Percentiles rank a stretch among this genome's conserved stretches.
phyloP scores from a whole-genome alignment of 1,140 invertebrate species.

The Daktulosphaira vitifoliae region DNA sequence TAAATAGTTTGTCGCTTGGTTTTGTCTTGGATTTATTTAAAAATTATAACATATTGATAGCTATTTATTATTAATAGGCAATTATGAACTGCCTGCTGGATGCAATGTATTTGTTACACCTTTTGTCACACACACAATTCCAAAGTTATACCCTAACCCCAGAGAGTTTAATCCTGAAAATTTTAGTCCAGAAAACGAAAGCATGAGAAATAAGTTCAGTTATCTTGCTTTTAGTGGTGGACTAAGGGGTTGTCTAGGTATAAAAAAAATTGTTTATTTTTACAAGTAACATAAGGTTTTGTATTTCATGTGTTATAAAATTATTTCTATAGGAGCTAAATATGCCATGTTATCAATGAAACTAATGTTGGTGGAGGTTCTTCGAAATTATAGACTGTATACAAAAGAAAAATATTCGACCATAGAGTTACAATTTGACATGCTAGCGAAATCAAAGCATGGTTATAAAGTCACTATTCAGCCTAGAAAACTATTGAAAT shows the following conservation, averaged over 20 bases:
- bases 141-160: constrained; percentile 49
- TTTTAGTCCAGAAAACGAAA: constrained; percentile 51
- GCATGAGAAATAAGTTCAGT: constrained; percentile 45
- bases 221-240: constrained; percentile 59
- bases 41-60: too few relatives aligned
- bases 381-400: constrained; percentile 36
- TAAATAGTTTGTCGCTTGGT: too few relatives aligned
- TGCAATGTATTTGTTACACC: constrained; percentile 35
- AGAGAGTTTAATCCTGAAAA: constrained; percentile 58
- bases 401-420: constrained; percentile 37
- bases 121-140: constrained; percentile 46
- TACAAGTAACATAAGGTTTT: too few relatives aligned
- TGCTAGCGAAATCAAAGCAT: constrained; percentile 33
- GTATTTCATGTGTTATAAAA: background rate
- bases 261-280: too few relatives aligned
- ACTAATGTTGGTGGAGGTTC: constrained; percentile 34
- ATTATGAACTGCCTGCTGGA: constrained; percentile 33
- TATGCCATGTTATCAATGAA: constrained; percentile 39
- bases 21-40: too few relatives aligned
- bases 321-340: constrained; percentile 35
- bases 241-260: constrained; percentile 54
- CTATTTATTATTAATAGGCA: constrained; percentile 10
- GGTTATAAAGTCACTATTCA: constrained; percentile 35
- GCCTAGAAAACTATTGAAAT: background rate
- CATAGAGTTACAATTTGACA: constrained; percentile 36